phyloP scores from a whole-genome alignment of 2,113 vertebrate species.

The Callipepla californica region DNA sequence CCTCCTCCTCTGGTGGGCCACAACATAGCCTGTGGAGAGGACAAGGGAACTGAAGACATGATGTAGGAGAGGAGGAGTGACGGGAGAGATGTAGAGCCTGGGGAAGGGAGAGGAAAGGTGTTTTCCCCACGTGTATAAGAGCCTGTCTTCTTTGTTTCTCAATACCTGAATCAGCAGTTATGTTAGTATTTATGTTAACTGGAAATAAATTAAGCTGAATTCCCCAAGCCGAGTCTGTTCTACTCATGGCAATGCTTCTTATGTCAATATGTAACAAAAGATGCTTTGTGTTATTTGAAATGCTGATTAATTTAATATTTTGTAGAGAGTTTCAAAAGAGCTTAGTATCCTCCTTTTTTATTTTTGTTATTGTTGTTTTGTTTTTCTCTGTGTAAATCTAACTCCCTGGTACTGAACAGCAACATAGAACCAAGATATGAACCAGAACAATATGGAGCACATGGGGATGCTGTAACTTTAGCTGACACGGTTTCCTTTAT shows the following conservation, averaged over 20 bases:
- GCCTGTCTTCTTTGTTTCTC: neutral
- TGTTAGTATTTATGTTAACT: neutral
- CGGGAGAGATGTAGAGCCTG: neutral
- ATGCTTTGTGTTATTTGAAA: neutral
- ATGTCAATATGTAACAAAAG: neutral
- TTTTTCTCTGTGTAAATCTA: neutral
- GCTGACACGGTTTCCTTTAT: neutral
- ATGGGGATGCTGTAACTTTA: neutral
- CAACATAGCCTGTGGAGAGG: rapidly evolving
- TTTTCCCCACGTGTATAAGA: neutral
- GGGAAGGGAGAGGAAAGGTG: neutral
- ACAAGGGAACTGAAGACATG: neutral
- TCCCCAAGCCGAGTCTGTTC: neutral
- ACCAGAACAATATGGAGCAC: neutral
- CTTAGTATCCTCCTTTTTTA: neutral
- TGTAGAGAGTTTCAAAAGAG: neutral
- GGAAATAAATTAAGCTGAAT: neutral
- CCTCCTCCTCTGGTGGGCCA: neutral
- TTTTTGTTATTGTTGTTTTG: neutral
- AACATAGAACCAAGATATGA: neutral
- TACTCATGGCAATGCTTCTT: neutral
- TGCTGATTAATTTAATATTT: neutral
- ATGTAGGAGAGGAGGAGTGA: neutral
- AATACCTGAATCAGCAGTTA: neutral
- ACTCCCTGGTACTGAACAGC: neutral